Conservation (phyloP, 2,797 vertebrate species). For the Phoeniculus purpureus region DNA sequence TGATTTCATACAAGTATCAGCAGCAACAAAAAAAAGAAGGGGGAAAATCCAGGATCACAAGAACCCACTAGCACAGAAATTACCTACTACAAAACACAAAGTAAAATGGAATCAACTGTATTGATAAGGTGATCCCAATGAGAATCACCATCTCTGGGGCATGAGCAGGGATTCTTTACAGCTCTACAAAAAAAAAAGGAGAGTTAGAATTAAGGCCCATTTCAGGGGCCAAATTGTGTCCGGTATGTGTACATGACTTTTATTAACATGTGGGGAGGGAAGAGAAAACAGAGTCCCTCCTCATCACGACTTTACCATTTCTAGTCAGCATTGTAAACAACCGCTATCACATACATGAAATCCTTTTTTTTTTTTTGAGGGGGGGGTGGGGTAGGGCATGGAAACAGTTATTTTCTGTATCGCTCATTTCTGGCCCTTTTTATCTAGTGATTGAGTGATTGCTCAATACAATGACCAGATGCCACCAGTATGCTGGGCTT, state of each 20-base stretch:
- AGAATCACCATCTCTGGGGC: background rate
- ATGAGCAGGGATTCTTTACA: conserved; percentile 8
- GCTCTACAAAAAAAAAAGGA: conserved; percentile 42
- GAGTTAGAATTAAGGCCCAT: conserved; percentile 57
- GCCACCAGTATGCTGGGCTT: background rate
- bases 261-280: background rate
- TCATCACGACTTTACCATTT: background rate
- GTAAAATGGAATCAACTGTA: background rate
- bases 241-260: background rate
- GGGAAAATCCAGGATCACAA: background rate
- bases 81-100: background rate
- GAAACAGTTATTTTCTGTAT: background rate
- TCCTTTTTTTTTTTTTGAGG: no score
- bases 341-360: background rate
- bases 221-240: background rate
- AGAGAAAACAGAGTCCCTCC: background rate
- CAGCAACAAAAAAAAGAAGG: background rate
- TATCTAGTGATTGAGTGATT: conserved; percentile 47
- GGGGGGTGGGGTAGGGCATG: fast-evolving
- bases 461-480: conserved; percentile 38
- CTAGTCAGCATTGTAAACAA: conserved; percentile 15
- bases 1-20: background rate
- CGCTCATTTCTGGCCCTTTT: conserved; percentile 26
- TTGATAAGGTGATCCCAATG: background rate
- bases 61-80: background rate